Evolutionary conservation across 1,140 invertebrate species (phyloP).

Genomic region (Lutraria rhynchaena): DNA sequence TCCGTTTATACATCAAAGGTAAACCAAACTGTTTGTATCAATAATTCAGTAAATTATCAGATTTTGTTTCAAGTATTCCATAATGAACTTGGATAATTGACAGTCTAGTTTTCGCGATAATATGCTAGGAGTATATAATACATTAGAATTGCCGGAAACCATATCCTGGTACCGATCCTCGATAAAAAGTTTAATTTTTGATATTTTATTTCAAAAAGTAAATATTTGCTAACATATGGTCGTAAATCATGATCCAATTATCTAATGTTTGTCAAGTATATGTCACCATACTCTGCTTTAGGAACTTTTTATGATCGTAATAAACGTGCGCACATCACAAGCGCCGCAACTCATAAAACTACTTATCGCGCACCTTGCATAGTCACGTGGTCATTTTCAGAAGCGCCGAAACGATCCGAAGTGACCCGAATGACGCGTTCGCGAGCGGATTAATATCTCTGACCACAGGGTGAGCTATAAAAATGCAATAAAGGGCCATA

Average conservation of each 20-base stretch:
- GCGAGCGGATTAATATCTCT: conserved; percentile 36
- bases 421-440: conserved; percentile 40
- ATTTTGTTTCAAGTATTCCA: too few relatives aligned
- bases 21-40: too few relatives aligned
- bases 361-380: conserved; percentile 57
- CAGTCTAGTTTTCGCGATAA: too few relatives aligned
- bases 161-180: neutral
- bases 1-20: too few relatives aligned
- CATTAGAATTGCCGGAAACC: too few relatives aligned
- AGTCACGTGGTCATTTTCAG: conserved; percentile 24
- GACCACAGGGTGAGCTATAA: conserved; percentile 44
- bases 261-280: conserved; percentile 29
- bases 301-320: conserved; percentile 50
- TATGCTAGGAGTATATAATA: too few relatives aligned
- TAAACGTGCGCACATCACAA: conserved; percentile 54
- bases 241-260: conserved; percentile 37
- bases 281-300: conserved; percentile 48
- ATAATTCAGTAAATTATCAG: too few relatives aligned
- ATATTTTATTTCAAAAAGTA: conserved; percentile 19
- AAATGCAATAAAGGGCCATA: conserved; percentile 56
- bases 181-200: neutral
- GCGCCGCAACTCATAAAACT: conserved; percentile 52
- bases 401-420: conserved; percentile 39
- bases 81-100: too few relatives aligned
- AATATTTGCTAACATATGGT: conserved; percentile 51